A percentile compares a stretch with the other conserved stretches of the same genome.
phyloP scores from a whole-genome alignment of 2,113 vertebrate species.

The Mustelus asterias region DNA sequence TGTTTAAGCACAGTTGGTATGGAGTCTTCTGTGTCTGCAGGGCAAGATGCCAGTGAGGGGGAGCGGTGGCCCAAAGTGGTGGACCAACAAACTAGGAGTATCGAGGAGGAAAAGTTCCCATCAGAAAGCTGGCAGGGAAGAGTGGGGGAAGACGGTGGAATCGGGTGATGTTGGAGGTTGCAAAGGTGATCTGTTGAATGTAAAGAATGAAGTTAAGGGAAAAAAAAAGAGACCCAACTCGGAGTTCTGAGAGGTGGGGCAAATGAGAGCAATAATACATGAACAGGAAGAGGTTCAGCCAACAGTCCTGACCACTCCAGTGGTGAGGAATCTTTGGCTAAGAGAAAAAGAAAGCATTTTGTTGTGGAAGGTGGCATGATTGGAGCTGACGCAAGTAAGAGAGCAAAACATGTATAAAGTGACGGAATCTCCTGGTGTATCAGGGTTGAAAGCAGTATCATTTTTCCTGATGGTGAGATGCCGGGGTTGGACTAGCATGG shows the following conservation, averaged over 20 bases:
- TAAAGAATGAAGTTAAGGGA: not conserved
- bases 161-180: not conserved
- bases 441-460: not conserved
- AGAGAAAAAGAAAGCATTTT: not conserved
- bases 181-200: not conserved
- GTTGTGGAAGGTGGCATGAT: not conserved
- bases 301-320: not conserved
- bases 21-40: not conserved
- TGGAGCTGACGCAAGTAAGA: not conserved
- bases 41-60: not conserved
- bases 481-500: too few relatives aligned
- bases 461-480: too few relatives aligned
- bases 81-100: not conserved
- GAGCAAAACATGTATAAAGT: not conserved
- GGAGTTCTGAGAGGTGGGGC: not conserved
- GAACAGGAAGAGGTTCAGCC: not conserved
- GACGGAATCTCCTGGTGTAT: not conserved
- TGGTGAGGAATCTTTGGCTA: not conserved
- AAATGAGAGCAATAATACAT: not conserved
- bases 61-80: not conserved
- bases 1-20: not conserved
- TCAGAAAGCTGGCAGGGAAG: not conserved
- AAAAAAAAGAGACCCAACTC: not conserved
- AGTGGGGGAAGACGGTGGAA: not conserved
- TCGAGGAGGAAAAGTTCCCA: not conserved